Evolutionary conservation across 2,113 vertebrate species (phyloP).

Genomic region (Charadrius vociferus): DNA sequence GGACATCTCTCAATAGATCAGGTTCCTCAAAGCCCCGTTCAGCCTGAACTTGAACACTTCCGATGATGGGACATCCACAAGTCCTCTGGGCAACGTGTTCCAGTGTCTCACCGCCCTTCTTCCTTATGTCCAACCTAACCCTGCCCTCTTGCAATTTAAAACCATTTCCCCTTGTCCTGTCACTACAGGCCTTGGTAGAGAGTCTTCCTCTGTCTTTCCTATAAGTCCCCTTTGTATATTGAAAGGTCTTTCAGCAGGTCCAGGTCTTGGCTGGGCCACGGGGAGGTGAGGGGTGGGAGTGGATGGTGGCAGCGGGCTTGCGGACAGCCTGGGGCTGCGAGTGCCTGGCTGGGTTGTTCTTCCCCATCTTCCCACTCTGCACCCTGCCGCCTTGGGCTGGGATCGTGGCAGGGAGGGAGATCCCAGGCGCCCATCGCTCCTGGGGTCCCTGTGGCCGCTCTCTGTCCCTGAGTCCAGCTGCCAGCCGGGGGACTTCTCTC

Average conservation of each 20-base stretch:
- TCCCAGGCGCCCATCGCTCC: fast-evolving
- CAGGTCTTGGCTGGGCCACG: neutral
- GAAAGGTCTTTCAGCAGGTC: neutral
- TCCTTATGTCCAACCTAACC: neutral
- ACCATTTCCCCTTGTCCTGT: fast-evolving
- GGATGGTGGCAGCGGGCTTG: neutral
- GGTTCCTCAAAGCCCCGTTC: fast-evolving
- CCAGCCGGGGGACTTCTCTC: neutral
- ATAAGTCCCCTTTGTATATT: neutral
- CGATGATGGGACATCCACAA: neutral
- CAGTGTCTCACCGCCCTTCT: fast-evolving
- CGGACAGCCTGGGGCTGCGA: fast-evolving
- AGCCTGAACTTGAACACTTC: fast-evolving
- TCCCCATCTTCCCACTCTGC: neutral
- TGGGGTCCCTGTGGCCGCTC: neutral
- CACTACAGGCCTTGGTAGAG: neutral
- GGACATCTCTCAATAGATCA: neutral
- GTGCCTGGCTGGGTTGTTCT: neutral
- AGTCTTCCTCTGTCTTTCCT: neutral
- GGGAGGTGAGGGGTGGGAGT: neutral
- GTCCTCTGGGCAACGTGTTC: neutral
- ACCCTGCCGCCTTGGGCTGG: fast-evolving
- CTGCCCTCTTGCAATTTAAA: neutral
- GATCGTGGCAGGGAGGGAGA: neutral
- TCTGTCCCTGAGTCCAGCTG: fast-evolving